These are phyloP conservation scores for Pseudochirops corinnae DNA, from an alignment of 2,797 vertebrate genomes.

Conservation along the genomic window DNA sequence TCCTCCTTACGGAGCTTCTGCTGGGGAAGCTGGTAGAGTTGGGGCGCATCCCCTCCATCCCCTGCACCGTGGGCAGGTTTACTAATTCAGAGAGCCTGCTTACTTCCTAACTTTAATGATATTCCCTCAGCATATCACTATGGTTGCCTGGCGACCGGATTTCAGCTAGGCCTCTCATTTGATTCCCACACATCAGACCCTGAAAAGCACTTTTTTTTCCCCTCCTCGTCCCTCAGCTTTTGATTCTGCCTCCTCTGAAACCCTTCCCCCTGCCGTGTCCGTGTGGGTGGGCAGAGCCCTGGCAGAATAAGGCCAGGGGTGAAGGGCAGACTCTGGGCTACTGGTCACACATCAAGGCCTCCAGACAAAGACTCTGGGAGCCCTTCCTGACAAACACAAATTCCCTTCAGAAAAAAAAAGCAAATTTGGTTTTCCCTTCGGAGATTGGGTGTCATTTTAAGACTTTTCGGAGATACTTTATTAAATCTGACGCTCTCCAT, in stretches of 20 bases:
- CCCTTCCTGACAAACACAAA: conserved; percentile 94
- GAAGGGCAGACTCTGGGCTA: conserved; percentile 90
- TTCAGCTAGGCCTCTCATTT: conserved; percentile 99
- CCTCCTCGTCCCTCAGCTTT: conserved; percentile 92
- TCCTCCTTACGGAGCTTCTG: conserved; percentile 74
- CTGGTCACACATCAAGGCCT: conserved; percentile 99
- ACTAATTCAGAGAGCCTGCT: conserved; percentile 93
- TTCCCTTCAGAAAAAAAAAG: conserved; percentile 89
- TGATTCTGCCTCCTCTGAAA: conserved; percentile 99
- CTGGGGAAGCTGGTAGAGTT: conserved; percentile 79
- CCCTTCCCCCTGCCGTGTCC: conserved; percentile 96
- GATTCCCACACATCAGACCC: conserved; percentile 99
- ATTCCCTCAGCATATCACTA: conserved; percentile 97
- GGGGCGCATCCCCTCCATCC: conserved; percentile 79
- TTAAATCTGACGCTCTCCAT: conserved; percentile 87
- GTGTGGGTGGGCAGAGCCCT: conserved; percentile 98
- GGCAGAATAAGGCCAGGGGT: conserved; percentile 91
- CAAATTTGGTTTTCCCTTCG: conserved; percentile 91
- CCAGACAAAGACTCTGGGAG: conserved; percentile 95
- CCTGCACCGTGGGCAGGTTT: conserved; percentile 85
- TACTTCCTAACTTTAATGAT: conserved; percentile 99
- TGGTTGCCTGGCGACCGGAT: conserved; percentile 99
- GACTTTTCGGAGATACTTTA: conserved; percentile 87
- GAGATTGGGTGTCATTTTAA: conserved; percentile 88
- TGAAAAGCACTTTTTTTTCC: conserved; percentile 96